A percentile compares a stretch with the other conserved stretches of the same genome.
These are phyloP conservation scores for Sciurus carolinensis DNA, from an alignment of 2,797 vertebrate genomes.

Conservation along the genomic window DNA sequence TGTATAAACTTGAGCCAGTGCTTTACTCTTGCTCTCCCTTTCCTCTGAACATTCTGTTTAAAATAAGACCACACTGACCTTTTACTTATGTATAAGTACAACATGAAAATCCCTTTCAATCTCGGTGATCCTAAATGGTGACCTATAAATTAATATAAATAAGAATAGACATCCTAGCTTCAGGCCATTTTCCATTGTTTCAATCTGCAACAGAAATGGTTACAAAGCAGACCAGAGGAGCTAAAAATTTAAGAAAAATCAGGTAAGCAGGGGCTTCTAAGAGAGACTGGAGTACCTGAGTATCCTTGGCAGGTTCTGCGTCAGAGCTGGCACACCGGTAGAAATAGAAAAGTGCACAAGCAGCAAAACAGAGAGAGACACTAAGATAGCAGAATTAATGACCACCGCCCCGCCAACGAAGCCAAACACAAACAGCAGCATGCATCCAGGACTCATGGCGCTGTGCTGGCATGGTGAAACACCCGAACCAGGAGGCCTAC, in stretches of 20 bases:
- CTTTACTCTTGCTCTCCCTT: slow-evolving; percentile 46
- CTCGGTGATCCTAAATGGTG: slow-evolving; percentile 16
- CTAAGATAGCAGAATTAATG: slow-evolving; percentile 98
- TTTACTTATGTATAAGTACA: slow-evolving; percentile 45
- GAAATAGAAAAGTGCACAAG: slow-evolving; percentile 99
- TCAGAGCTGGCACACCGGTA: slow-evolving; percentile 95
- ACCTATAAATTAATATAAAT: slow-evolving; percentile 62
- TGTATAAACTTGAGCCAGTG: slow-evolving; percentile 18
- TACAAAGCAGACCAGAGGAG: slow-evolving; percentile 65
- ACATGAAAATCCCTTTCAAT: slow-evolving; percentile 60
- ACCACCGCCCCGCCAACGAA: slow-evolving; percentile 99
- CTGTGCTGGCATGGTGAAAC: slow-evolving; percentile 93
- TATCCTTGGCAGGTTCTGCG: slow-evolving; percentile 94
- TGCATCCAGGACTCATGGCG: slow-evolving; percentile 99
- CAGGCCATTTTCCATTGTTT: slow-evolving; percentile 85
- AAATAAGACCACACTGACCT: slow-evolving; percentile 75
- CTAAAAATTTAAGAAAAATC: slow-evolving; percentile 66
- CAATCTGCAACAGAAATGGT: slow-evolving; percentile 78
- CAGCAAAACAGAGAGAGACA: slow-evolving; percentile 98
- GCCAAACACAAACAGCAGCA: slow-evolving; percentile 99
- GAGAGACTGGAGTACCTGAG: slow-evolving; percentile 93
- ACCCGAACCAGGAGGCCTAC: slow-evolving; percentile 88
- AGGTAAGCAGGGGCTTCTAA: slow-evolving; percentile 57
- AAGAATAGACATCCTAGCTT: slow-evolving; percentile 73
- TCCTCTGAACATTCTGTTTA: slow-evolving; percentile 23